Base-by-base conservation (phyloP, 2,797 vertebrate genomes). In the Crocidura indochinensis region DNA sequence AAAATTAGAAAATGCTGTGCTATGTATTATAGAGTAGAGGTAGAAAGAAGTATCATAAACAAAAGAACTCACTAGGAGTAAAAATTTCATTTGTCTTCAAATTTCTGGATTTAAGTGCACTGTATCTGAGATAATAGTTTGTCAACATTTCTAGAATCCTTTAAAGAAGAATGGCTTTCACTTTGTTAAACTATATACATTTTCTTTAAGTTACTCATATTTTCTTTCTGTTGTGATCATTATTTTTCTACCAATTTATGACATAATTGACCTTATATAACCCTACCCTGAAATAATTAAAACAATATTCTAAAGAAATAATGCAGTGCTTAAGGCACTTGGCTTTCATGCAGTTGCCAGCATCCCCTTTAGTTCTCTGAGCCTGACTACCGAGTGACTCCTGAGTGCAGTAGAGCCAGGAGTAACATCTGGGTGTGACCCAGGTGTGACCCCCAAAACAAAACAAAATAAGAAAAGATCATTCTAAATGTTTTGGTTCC, bases 141-240 rank as follows among this genome's bases (percentile, higher is more conserved):
- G 88, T 56, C 10, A 44, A n/a, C 38, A 89, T 67, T 91, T 51
- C 51, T 51, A 51, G 2, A 51, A 51, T 15, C 51, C 51, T 68
- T 49, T 38, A 47, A 71, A 84, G 38, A 73, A 27, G 12, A 62
- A 75, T 51, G 47, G 67, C 14, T 64, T 65, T 84, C 0, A 44
- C 14, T 49, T 73, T 80, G 29, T 10, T 60, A 73, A 2, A 22
- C 15, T 86, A 12, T 49, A n/a, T 60, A 90, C 8, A 2, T 76
- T 2, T 92, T 91, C 29, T 91, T 92, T 44, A 62, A 46, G 64
- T 67, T 87, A 71, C 7, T 60, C 12, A 5, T 72, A 60, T 68
- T 29, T 9, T 84, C 9, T 92, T n/a, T 8, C 51, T 69, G 10
- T 17, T 14, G 47, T 62, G 24, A n/a, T 27, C 56, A 46, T 62